A percentile compares a stretch with the other conserved stretches of the same genome.
phyloP scores from a whole-genome alignment of 2,113 vertebrate genomes.

The Tricholaema leucomelas region DNA sequence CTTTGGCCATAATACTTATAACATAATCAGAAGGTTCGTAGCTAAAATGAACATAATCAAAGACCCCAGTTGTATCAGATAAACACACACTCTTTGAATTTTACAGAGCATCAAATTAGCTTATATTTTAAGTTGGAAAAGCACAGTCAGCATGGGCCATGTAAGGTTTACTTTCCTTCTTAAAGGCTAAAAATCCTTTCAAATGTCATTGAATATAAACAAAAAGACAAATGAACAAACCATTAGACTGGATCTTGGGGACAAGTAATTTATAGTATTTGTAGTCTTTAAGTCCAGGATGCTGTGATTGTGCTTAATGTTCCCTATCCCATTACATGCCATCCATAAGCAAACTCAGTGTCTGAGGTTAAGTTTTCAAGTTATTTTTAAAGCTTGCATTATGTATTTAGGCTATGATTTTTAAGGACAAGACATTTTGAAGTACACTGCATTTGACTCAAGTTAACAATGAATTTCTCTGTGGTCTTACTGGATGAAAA shows the following conservation, averaged over 20 bases:
- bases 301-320: not conserved
- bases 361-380: not conserved
- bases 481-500: conserved; percentile 47
- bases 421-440: conserved; percentile 52
- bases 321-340: not conserved
- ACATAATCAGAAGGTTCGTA: not conserved
- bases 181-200: not conserved
- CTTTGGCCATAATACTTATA: not conserved
- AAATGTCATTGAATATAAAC: not conserved
- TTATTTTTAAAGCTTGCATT: conserved; percentile 31
- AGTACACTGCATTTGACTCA: conserved; percentile 49
- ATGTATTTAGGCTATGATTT: conserved; percentile 48
- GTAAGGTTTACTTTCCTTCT: not conserved
- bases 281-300: not conserved
- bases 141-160: not conserved
- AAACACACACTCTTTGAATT: not conserved
- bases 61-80: not conserved
- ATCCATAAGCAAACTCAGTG: not conserved
- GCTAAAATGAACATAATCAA: not conserved
- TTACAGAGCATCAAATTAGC: not conserved
- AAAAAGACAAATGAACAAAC: not conserved
- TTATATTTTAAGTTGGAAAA: not conserved
- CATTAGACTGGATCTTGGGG: not conserved
- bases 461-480: conserved; percentile 57
- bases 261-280: not conserved